Base-by-base conservation (phyloP, 1,140 invertebrate species). In the Apis florea region DNA sequence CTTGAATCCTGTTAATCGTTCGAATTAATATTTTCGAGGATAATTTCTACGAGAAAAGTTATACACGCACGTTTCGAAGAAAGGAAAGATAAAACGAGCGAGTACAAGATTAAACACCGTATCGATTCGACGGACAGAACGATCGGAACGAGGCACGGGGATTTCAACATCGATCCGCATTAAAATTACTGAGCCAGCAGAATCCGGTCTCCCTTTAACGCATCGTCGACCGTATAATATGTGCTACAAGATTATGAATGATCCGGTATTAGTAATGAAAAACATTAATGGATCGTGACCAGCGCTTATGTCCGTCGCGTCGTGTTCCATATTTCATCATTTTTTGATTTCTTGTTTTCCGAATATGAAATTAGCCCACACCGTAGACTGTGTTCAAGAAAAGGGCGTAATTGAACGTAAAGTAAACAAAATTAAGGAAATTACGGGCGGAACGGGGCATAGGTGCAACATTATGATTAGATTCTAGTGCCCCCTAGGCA, bases 211-310 rank as follows among this genome's bases (percentile, higher is more conserved):
- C 26, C 15, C 17, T 19, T 79, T 53, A 51, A 70, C 67, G 77
- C 77, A 31, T 61, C 77, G 54, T 71, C 67, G 24, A 53, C 70
- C 24, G 47, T n/a, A 19, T 67, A 49, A 67, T 49, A 40, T 49
- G 8, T 40, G 13, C n/a, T 40, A 63, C 47, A 15, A 59, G 58
- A 79, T 31, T 61, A 63, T n/a, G 67, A 71, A 79, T 51, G 49
- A 71, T 13, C 49, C 56, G 8, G 17, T 47, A 70, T n/a, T 51
- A 70, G 26, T 24, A 15, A 26, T 63, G 67, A 69, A 79, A 79
- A 79, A 79, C 67, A 63, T 79, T 79, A 79, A 79, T 79, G 76
- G 76, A 79, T 71, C 77, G 67, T 79, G 77, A 71, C 77, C 26
- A 15, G 56, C 13, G 24, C 26, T 26, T 49, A 53, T 64, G n/a